Base-by-base conservation (phyloP, 1,140 invertebrate species). In the Trachelipus rathkii region DNA sequence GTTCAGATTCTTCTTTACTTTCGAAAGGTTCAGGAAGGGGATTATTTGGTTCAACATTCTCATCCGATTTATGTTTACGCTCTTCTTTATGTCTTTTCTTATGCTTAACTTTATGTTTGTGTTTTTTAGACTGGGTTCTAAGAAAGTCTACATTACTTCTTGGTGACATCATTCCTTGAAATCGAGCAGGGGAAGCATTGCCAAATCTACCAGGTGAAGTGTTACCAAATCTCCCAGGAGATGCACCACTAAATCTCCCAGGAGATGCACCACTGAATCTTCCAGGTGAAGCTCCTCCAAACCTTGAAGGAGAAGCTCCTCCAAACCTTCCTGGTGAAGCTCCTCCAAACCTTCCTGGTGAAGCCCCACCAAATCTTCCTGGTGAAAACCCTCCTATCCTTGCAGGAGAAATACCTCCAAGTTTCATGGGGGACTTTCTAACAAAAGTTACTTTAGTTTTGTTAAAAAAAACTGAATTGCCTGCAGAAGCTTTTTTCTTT, bases 81-180 rank as follows among this genome's bases (percentile, higher is more conserved):
- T 81, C 79, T 76, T 78, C 79, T 74, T 81, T 81, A 44, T 78
- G 79, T 68, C 78, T 81, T 46, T 81, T 81, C 60, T 81, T 81
- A 53, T 92, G 91, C 83, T 92, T 92, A 23, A 91, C 87, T 86
- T 91, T 92, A 84, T 92, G 91, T 81, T 90, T 91, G 75, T 89
- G 88, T 83, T 88, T 88, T 79, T 88, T 82, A 13, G 82, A 72
- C 53, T 78, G 19, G 78, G 74, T 19, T 66, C 75, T 33, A 72
- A 71, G 72, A 23, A 53, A 15, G 5, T 73, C 72, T 21, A 45
- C 33, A 6, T 45, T 53, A 44, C 66, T 73, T 73, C 66, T 73
- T 10, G 43, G 33, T 8, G 72, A 73, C 8, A 19, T 19, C 44
- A 53, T 53, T 53, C 72, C 50, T 5, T 43, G 11, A 6, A 21